A percentile compares a stretch with the other conserved stretches of the same genome.
Conservation (phyloP, 2,888 invertebrate species). For the Chymomyza procnemis region DNA sequence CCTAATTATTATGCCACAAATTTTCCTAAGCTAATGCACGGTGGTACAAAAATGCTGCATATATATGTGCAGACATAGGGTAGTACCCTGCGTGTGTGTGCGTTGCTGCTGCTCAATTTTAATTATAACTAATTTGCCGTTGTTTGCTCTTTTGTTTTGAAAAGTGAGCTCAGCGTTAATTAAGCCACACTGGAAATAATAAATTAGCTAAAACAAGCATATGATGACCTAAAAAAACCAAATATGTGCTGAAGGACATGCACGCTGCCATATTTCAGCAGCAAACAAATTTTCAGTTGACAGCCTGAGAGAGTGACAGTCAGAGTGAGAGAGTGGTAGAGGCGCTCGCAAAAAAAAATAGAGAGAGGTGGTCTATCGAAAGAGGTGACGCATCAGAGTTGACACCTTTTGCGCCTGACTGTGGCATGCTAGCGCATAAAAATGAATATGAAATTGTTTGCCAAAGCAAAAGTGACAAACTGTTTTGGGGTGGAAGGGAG, state of each 20-base stretch:
- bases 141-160: conserved; percentile 22
- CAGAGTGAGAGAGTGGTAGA: not conserved
- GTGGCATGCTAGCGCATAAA: conserved; percentile 52
- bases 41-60: not conserved
- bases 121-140: conserved; percentile 43
- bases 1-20: not conserved
- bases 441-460: conserved; percentile 48
- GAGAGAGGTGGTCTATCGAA: not conserved
- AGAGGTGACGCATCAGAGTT: not conserved
- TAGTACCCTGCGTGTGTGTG: not conserved
- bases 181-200: conserved; percentile 42
- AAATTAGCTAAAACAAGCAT: conserved; percentile 33
- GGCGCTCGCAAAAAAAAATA: no score
- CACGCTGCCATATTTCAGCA: not conserved
- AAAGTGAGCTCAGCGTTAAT: conserved; percentile 44
- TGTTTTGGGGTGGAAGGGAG: conserved; percentile 5
- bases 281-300: not conserved
- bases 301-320: not conserved
- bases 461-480: conserved; percentile 38
- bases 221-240: conserved; percentile 37
- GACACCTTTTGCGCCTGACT: not conserved
- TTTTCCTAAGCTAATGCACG: not conserved
- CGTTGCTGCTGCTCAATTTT: conserved; percentile 12
- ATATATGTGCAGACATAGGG: not conserved
- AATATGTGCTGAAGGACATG: conserved; percentile 40